Base-by-base conservation (phyloP, 92 coral and sea anemone species). In the Siderastrea siderea region DNA sequence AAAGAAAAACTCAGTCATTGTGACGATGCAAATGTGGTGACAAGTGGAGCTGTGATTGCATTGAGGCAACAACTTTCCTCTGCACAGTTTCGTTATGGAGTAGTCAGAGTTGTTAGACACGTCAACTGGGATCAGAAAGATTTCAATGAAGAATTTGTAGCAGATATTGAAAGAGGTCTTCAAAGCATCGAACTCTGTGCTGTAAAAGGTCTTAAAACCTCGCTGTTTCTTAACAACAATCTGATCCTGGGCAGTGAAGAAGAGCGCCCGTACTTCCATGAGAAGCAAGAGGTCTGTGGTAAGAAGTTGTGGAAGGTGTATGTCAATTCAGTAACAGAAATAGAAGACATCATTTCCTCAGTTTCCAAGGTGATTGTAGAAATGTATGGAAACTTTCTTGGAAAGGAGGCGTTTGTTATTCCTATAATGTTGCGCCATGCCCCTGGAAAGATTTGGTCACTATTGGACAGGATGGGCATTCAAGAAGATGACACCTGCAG, bases 101-200 rank as follows among this genome's bases (percentile, higher is more conserved):
- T 92, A 52, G 74, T 76, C 26, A 90, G 95, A 15, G 55, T 89
- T 45, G 67, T 92, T 53, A 89, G 80, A 13, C 93, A 92, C 74
- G 91, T 46, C 52, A 87, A 85, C 59, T 52, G 52, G 26, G 46
- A 64, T 53, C 19, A 69, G 0, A 79, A 72, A 61, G 48, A 46
- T 46, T 85, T 88, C 8, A 52, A 74, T 44, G 90, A 81, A 0
- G 19, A n/a, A 43, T 47, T 88, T 12, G 17, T 74, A 71, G 26
- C 26, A 8, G 48, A 9, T 5, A 71, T 92, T n/a, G 64, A 69
- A 47, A 71, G 71, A 50, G 53, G 48, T 1, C 71, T 92, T 47
- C 57, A 26, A 12, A 52, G 70, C 43, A 62, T 48, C 64, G 50
- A 62, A 71, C 59, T 82, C 12, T 53, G 62, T 69, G 26, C 66